These are phyloP conservation scores for Lasioglossum baleicum DNA, from an alignment of 1,140 invertebrate genomes.

Conservation along the genomic window DNA sequence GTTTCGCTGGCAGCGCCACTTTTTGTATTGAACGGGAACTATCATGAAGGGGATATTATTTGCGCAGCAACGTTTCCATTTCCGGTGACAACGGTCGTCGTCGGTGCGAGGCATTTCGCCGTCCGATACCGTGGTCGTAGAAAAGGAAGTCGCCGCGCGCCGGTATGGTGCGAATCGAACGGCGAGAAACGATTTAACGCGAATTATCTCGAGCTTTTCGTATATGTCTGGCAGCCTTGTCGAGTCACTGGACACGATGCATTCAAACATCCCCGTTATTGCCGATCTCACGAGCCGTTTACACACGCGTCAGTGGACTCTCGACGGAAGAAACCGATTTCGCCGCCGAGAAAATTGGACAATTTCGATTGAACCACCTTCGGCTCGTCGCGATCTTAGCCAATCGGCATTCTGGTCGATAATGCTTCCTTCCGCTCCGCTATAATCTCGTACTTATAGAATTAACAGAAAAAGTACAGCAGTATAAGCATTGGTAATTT, in stretches of 20 bases:
- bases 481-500: too few species aligned
- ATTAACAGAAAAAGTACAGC: too few species aligned
- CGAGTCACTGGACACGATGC: background rate
- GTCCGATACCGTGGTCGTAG: background rate
- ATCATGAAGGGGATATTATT: conserved; percentile 14
- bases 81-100: background rate
- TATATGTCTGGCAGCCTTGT: background rate
- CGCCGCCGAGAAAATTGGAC: background rate
- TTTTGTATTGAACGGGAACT: background rate
- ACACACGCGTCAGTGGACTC: background rate
- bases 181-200: background rate
- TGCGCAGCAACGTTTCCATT: background rate
- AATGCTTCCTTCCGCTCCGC: background rate
- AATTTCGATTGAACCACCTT: background rate
- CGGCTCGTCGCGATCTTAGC: background rate
- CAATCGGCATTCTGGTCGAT: background rate
- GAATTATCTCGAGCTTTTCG: background rate
- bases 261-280: conserved; percentile 8
- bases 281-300: background rate
- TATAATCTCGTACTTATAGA: too few species aligned
- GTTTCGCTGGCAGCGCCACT: background rate
- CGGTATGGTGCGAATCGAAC: background rate
- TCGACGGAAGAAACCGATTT: conserved; percentile 3
- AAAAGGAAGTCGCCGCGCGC: background rate
- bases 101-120: background rate